A percentile compares a stretch with the other conserved stretches of the same genome.
These are phyloP conservation scores for Panulirus ornatus DNA, from an alignment of 1,140 invertebrate species.

Conservation along the genomic window DNA sequence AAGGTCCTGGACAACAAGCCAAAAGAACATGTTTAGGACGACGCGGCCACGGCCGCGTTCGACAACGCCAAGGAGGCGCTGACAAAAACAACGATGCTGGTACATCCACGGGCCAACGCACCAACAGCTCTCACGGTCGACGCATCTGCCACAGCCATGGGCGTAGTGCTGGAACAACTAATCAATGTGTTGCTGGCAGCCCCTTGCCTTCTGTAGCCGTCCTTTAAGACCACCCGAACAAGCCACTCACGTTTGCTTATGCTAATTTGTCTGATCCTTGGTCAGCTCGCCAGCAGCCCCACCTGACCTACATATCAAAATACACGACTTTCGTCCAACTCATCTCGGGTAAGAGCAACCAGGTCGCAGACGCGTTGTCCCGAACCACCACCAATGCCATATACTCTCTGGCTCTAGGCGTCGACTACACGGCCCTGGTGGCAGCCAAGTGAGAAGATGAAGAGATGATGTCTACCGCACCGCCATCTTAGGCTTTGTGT, in stretches of 20 bases:
- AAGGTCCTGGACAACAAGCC: slow-evolving; percentile 13
- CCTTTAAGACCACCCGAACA: background rate
- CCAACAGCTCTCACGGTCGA: too few species aligned
- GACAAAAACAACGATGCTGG: too few species aligned
- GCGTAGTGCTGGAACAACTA: slow-evolving; percentile 64
- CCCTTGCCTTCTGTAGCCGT: background rate
- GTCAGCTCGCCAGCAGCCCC: slow-evolving; percentile 72
- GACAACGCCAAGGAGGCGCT: too few species aligned
- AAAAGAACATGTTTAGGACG: too few species aligned
- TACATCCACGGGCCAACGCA: too few species aligned
- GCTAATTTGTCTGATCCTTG: slow-evolving; percentile 53
- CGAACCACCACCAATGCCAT: background rate
- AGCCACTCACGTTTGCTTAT: slow-evolving; percentile 75
- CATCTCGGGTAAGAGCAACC: too few species aligned
- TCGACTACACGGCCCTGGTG: too few species aligned
- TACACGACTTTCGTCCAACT: slow-evolving; percentile 16
- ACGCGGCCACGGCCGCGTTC: too few species aligned
- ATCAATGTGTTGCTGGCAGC: background rate
- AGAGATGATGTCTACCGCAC: background rate
- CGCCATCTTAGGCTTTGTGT: slow-evolving; percentile 18
- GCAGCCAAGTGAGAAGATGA: slow-evolving; percentile 12
- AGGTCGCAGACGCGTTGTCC: slow-evolving; percentile 65
- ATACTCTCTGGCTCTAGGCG: background rate
- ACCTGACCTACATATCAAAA: slow-evolving; percentile 24
- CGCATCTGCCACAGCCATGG: too few species aligned